These are phyloP conservation scores for Alviniconcha marisindica DNA, from an alignment of 1,140 invertebrate genomes.

Conservation along the genomic window DNA sequence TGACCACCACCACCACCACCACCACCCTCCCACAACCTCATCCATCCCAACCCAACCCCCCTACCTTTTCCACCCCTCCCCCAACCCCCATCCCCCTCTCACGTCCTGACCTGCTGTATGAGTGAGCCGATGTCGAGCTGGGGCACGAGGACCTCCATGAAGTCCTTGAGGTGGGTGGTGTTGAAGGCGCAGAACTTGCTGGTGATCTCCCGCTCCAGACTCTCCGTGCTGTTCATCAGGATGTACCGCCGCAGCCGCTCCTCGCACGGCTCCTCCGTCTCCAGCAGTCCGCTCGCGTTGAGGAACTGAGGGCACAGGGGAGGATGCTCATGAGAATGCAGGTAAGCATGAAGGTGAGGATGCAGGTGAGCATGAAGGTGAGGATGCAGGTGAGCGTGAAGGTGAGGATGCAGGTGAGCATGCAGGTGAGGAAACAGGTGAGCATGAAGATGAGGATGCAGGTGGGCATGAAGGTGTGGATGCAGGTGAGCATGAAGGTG, in stretches of 20 bases:
- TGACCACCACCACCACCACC: slow-evolving; percentile 1
- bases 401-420: too few relatives aligned
- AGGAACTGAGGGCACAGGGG: slow-evolving; percentile 42
- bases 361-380: too few relatives aligned
- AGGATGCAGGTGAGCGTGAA: too few relatives aligned
- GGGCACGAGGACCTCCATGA: slow-evolving; percentile 43
- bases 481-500: too few relatives aligned
- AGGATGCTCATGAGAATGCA: too few relatives aligned
- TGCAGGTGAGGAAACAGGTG: too few relatives aligned
- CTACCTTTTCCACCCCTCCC: neutral
- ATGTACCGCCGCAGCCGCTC: slow-evolving; percentile 40
- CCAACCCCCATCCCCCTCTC: neutral
- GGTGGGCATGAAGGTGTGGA: too few relatives aligned
- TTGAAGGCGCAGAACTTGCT: slow-evolving; percentile 43
- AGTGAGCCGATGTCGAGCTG: slow-evolving; percentile 63
- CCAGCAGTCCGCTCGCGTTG: slow-evolving; percentile 25
- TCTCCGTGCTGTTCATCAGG: slow-evolving; percentile 42
- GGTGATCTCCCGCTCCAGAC: slow-evolving; percentile 46
- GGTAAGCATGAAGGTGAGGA: too few relatives aligned
- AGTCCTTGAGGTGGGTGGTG: neutral
- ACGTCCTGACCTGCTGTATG: slow-evolving; percentile 55
- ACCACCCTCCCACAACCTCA: slow-evolving; percentile 19
- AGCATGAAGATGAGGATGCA: too few relatives aligned
- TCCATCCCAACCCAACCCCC: slow-evolving; percentile 2
- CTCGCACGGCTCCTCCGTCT: slow-evolving; percentile 28